A percentile compares a stretch with the other conserved stretches of the same genome.
Evolutionary conservation across 1,140 invertebrate genomes (phyloP).

Genomic region (Bombus soroeensis): DNA sequence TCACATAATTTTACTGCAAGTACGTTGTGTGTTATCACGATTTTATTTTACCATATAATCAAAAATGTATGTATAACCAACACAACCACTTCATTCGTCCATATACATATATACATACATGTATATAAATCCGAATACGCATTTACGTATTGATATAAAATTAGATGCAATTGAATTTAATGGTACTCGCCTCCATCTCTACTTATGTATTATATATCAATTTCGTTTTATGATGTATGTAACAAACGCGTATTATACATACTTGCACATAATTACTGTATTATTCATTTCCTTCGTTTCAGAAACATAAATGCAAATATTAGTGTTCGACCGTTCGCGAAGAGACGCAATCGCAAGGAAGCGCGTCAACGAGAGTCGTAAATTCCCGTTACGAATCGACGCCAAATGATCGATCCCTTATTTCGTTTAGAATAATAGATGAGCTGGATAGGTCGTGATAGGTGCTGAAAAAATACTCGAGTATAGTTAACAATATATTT

Average conservation of each 20-base stretch:
- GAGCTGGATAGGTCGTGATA: no score
- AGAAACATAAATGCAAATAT: not conserved
- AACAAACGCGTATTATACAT: not conserved
- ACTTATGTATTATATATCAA: not conserved
- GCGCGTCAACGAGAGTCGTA: no score
- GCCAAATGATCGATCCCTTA: no score
- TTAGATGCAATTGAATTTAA: not conserved
- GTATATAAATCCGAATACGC: no score
- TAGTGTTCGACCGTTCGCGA: not conserved
- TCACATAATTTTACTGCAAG: constrained; percentile 24
- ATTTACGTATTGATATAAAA: no score
- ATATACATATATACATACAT: no score
- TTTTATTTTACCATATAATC: not conserved
- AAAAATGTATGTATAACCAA: not conserved
- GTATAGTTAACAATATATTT: no score
- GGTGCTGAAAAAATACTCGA: no score
- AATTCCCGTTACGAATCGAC: no score
- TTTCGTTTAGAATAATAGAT: no score
- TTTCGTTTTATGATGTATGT: not conserved
- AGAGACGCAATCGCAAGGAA: no score
- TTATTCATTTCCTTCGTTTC: not conserved
- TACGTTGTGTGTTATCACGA: constrained; percentile 20
- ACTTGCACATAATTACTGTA: not conserved
- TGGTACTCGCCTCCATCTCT: not conserved
- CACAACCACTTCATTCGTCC: no score